Evolutionary conservation across 2,888 invertebrate genomes (phyloP), one percentile per base, ranked within the genome.

Genomic region (Drosophila prolongata): DNA sequence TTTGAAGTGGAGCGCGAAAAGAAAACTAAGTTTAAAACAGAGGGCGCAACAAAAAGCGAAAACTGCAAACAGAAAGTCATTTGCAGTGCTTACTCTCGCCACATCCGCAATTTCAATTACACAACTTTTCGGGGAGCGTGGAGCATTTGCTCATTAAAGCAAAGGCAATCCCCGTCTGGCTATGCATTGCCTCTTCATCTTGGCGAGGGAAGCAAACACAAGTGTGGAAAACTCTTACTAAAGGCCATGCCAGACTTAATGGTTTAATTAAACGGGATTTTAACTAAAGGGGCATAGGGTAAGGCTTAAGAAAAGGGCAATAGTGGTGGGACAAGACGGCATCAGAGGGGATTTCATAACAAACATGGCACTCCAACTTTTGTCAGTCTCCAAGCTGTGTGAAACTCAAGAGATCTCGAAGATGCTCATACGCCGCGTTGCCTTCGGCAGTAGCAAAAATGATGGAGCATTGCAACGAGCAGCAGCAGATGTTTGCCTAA

Each of bases 91-190:
- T 78, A 70, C 68, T 34, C 44, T 62, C 71, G 78, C 74, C 80
- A 80, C 78, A 82, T 77, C 62, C 78, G 70, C 74, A 77, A 70
- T 75, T 85, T 80, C 83, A 83, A 82, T 86, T 88, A 86, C 72
- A 75, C 38, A 67, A 67, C 70, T 68, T 57, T 70, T 58, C 59
- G 78, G 52, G 52, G 57, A 71, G 66, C 62, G 59, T 34, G 43
- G 65, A 57, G 55, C 37, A 55, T 67, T 67, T 68, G 67, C 59
- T 68, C 69, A 68, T 57, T 68, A 57, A 53, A 57, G 27, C 56
- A 56, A 40, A 40, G 11, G 30, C 38, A 67, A 30, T 56, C 62
- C 30, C 43, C 13, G 13, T 16, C 42, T 53, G 14, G 27, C 14
- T 27, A 30, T 14, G 10, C 16, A n/a, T 14, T 35, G 11, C 19